Conservation (phyloP, 2,888 invertebrate genomes). For the Prionchulus punctatus region DNA sequence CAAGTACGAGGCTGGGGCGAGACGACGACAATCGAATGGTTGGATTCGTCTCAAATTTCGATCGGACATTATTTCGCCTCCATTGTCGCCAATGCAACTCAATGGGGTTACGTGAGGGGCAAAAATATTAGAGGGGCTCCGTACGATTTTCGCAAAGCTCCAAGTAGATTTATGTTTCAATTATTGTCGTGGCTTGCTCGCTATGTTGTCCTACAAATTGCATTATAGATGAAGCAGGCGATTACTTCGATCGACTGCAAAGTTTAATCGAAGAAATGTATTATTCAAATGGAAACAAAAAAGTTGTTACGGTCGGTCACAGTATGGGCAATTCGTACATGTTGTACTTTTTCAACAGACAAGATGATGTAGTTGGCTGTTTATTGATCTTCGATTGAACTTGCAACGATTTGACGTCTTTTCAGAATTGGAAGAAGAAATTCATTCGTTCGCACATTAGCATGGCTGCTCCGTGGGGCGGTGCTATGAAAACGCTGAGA, state of each 20-base stretch:
- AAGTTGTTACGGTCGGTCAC: constrained; percentile 70
- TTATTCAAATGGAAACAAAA: constrained; percentile 51
- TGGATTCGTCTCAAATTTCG: constrained; percentile 64
- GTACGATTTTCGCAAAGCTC: constrained; percentile 86
- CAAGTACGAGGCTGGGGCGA: constrained; percentile 74
- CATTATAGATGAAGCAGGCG: constrained; percentile 62
- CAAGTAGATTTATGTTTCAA: constrained; percentile 47
- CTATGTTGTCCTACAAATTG: not conserved
- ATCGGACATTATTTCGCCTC: constrained; percentile 58
- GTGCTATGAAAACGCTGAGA: constrained; percentile 81
- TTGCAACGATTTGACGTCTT: not conserved
- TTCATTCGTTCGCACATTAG: constrained; percentile 65
- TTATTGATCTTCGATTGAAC: not conserved
- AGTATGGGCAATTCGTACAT: constrained; percentile 94
- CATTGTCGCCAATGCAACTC: constrained; percentile 59
- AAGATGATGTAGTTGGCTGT: constrained; percentile 38
- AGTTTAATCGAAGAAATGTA: constrained; percentile 68
- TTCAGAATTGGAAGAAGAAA: constrained; percentile 70
- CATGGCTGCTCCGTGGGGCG: constrained; percentile 84
- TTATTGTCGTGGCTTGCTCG: not conserved
- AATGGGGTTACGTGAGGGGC: constrained; percentile 57
- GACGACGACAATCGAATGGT: constrained; percentile 74
- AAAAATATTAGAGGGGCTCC: constrained; percentile 74
- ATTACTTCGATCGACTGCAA: constrained; percentile 61
- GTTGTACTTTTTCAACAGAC: constrained; percentile 62